phyloP scores from a whole-genome alignment of 1,140 invertebrate species.

The Himalopsyche phryganea region DNA sequence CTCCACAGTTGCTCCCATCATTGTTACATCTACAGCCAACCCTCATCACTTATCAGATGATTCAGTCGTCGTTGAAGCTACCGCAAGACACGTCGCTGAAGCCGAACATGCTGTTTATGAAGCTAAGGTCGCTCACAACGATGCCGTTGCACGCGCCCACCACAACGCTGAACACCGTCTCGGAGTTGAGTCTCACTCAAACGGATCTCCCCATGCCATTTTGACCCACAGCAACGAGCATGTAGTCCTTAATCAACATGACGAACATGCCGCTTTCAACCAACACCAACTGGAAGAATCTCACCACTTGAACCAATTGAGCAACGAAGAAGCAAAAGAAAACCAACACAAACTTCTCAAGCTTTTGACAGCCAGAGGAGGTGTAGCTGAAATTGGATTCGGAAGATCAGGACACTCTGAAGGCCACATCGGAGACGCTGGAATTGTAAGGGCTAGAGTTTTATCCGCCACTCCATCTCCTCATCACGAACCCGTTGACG shows the following conservation, averaged over 20 bases:
- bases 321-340: constrained; percentile 41
- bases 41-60: constrained; percentile 37
- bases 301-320: constrained; percentile 25
- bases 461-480: constrained; percentile 58
- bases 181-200: constrained; percentile 36
- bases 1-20: constrained; percentile 29
- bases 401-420: constrained; percentile 36
- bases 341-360: constrained; percentile 54
- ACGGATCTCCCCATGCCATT: constrained; percentile 37
- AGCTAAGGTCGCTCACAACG: constrained; percentile 26
- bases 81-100: constrained; percentile 35
- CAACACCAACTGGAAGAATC: constrained; percentile 16
- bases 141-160: constrained; percentile 22
- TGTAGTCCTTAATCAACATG: constrained; percentile 15
- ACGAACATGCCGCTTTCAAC: constrained; percentile 1
- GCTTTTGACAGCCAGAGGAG: constrained; percentile 49
- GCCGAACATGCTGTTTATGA: constrained; percentile 31
- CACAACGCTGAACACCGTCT: constrained; percentile 24
- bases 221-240: constrained; percentile 34
- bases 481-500: constrained; percentile 46
- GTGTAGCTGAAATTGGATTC: constrained; percentile 50
- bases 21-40: constrained; percentile 31
- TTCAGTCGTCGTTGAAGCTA: constrained; percentile 41
- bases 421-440: constrained; percentile 40
- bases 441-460: constrained; percentile 48